Evolutionary conservation across 2,113 vertebrate species (phyloP).

Genomic region (Equus quagga): DNA sequence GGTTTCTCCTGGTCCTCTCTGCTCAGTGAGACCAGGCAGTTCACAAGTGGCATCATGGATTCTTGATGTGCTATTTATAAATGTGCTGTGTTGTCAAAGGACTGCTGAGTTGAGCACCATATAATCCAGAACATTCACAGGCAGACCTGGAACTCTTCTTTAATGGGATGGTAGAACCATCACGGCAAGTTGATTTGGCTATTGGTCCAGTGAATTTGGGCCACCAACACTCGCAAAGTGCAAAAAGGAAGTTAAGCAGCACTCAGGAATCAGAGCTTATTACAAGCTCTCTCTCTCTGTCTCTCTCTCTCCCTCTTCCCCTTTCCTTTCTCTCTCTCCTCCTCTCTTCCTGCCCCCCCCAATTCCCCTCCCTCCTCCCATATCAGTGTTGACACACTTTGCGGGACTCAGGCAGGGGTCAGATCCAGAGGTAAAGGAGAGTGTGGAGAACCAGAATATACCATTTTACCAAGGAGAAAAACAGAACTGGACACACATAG

Average conservation of each 20-base stretch:
- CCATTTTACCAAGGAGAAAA: not conserved
- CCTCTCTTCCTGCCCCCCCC: rapidly evolving
- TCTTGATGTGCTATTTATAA: not conserved
- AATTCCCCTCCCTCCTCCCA: not conserved
- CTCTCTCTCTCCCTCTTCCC: too few species aligned
- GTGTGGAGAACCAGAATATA: not conserved
- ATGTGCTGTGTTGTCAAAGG: not conserved
- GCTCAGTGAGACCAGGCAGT: not conserved
- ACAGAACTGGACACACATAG: not conserved
- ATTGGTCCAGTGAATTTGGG: not conserved
- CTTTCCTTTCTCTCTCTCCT: not conserved
- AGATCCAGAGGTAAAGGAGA: not conserved
- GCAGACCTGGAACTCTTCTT: not conserved
- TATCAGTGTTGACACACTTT: not conserved
- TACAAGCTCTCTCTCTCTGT: not conserved
- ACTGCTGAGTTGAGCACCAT: not conserved
- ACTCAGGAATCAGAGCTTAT: not conserved
- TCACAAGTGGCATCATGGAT: not conserved
- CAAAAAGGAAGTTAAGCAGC: not conserved
- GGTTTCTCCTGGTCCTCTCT: not conserved
- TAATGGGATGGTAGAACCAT: not conserved
- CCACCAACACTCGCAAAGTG: not conserved
- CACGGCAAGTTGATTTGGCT: not conserved
- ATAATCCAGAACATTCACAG: not conserved
- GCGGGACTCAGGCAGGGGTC: not conserved